These are phyloP conservation scores for Sialis fuliginosa DNA, from an alignment of 2,888 invertebrate genomes.

Conservation along the genomic window DNA sequence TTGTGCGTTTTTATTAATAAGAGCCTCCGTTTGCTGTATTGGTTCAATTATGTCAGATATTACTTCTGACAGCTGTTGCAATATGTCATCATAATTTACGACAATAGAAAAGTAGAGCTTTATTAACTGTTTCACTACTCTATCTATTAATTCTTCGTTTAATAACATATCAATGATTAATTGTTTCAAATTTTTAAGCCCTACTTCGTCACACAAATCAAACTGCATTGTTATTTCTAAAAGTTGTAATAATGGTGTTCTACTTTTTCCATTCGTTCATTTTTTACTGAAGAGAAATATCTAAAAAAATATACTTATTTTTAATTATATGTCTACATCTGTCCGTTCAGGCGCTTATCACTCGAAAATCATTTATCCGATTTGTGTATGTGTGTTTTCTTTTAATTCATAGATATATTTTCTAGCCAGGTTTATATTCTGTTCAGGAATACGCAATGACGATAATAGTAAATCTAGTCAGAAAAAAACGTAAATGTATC, in stretches of 20 bases:
- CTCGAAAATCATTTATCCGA: no score
- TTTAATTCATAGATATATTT: background rate
- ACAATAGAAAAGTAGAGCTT: slow-evolving; percentile 10
- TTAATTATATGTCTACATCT: background rate
- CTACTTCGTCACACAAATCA: slow-evolving; percentile 48
- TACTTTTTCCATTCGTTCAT: slow-evolving; percentile 20
- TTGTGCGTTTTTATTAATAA: slow-evolving; percentile 28
- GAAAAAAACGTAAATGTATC: no score
- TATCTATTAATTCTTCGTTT: slow-evolving; percentile 23
- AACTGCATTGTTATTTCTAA: slow-evolving; percentile 36
- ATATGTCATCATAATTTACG: slow-evolving; percentile 8
- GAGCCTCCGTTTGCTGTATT: slow-evolving; percentile 20
- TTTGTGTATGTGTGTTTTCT: no score
- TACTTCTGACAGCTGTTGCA: slow-evolving; percentile 14
- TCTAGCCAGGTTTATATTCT: no score
- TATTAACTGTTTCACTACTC: slow-evolving; percentile 13
- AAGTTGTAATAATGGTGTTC: slow-evolving; percentile 40
- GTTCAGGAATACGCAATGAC: background rate
- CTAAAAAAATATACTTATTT: background rate
- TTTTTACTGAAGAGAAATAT: background rate
- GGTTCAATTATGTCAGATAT: slow-evolving; percentile 21
- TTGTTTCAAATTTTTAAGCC: slow-evolving; percentile 30
- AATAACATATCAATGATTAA: slow-evolving; percentile 34
- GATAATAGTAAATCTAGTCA: no score
- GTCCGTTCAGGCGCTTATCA: no score